Conservation (phyloP, 2,113 vertebrate genomes). For the Oreochromis niloticus region DNA sequence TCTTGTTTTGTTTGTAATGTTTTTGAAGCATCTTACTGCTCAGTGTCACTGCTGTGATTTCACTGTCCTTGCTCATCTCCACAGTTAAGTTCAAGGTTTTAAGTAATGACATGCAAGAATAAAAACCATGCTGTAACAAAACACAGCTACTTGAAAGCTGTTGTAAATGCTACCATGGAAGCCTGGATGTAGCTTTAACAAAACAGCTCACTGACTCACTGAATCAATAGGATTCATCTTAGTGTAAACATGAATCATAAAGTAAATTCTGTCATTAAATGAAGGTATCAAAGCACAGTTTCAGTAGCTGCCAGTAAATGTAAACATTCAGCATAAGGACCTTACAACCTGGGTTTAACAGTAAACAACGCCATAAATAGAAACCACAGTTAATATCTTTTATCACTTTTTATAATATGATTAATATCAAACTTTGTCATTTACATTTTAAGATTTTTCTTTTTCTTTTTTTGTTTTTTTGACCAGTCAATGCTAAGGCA, state of each 20-base stretch:
- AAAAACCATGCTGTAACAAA: neutral
- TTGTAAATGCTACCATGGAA: neutral
- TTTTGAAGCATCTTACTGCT: neutral
- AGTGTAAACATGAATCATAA: neutral
- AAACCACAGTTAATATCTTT: neutral
- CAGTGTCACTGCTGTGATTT: neutral
- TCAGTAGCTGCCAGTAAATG: neutral
- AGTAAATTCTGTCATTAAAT: neutral
- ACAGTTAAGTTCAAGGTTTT: neutral
- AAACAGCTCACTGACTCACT: neutral
- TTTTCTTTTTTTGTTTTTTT: neutral
- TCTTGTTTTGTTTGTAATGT: neutral
- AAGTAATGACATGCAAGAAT: neutral
- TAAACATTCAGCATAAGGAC: neutral
- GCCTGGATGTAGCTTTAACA: neutral
- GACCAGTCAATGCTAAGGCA: neutral
- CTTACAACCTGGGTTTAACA: neutral
- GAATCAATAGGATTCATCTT: neutral
- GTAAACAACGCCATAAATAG: neutral
- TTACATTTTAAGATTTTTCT: neutral
- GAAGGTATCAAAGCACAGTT: neutral
- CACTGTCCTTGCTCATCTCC: neutral
- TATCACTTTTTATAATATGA: neutral
- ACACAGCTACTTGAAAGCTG: neutral
- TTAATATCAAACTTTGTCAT: neutral